Percentiles rank a stretch among this genome's conserved stretches.
These are phyloP conservation scores for Threskiornis aethiopicus DNA, from an alignment of 2,797 vertebrate species.

Conservation along the genomic window DNA sequence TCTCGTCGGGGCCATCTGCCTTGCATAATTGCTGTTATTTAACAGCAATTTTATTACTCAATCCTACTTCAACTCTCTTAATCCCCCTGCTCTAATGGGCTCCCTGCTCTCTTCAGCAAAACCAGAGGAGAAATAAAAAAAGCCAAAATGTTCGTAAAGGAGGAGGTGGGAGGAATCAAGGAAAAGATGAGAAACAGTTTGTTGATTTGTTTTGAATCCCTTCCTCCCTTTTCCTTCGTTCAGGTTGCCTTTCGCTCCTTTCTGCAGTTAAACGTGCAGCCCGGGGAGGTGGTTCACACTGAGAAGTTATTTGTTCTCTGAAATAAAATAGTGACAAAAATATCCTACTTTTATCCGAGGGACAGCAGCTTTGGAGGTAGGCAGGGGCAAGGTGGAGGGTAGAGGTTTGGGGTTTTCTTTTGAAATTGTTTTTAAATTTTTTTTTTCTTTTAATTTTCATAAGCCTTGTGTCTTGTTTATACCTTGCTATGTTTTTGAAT, in stretches of 20 bases:
- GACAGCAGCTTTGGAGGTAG: slow-evolving; percentile 13
- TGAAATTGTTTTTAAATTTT: not conserved
- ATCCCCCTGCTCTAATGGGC: not conserved
- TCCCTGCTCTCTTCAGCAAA: slow-evolving; percentile 19
- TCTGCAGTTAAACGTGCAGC: not conserved
- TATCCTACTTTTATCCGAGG: not conserved
- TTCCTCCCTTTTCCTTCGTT: not conserved
- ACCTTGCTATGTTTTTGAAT: not conserved
- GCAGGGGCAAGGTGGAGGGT: not conserved
- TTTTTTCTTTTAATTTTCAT: not conserved
- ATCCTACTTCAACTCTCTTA: not conserved
- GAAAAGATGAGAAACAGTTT: not conserved
- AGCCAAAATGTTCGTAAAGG: not conserved
- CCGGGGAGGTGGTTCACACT: not conserved
- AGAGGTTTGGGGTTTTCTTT: not conserved
- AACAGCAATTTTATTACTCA: not conserved
- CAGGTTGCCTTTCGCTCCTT: not conserved
- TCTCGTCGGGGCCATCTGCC: not conserved
- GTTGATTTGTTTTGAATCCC: not conserved
- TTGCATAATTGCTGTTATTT: slow-evolving; percentile 6
- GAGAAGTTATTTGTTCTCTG: not conserved
- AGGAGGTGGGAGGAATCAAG: not conserved
- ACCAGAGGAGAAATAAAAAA: not conserved
- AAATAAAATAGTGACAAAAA: not conserved
- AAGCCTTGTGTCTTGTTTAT: not conserved